Conservation (phyloP, 2,888 invertebrate genomes). For the Folsomia candida region DNA sequence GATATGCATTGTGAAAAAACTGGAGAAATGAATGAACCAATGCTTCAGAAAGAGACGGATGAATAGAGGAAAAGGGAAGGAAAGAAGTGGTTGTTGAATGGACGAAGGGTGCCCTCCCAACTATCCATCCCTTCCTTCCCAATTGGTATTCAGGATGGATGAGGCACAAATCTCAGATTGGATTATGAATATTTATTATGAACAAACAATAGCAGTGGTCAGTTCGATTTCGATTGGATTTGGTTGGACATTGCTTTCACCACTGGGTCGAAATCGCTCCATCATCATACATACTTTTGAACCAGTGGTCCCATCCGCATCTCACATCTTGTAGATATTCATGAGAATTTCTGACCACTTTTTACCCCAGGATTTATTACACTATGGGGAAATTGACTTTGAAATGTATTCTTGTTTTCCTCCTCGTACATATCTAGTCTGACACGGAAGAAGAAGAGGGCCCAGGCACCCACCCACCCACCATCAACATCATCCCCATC, state of each 20-base stretch:
- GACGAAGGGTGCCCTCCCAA: no score
- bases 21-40: no score
- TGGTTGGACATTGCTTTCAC: background rate
- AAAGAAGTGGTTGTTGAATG: no score
- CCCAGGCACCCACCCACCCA: no score
- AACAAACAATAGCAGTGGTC: constrained; percentile 46
- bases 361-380: constrained; percentile 47
- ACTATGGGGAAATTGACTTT: constrained; percentile 47
- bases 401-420: constrained; percentile 20
- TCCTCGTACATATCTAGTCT: no score
- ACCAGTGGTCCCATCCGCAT: background rate
- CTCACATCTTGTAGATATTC: constrained; percentile 38
- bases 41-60: no score
- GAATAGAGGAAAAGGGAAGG: no score
- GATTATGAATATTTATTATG: constrained; percentile 51
- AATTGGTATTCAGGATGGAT: constrained; percentile 42
- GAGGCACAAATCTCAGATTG: constrained; percentile 44
- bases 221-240: constrained; percentile 36
- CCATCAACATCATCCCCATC: constrained; percentile 23
- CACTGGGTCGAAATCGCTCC: background rate
- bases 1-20: no score
- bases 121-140: constrained; percentile 1
- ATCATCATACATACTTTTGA: background rate
- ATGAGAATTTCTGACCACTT: constrained; percentile 47
- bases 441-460: no score